These are phyloP conservation scores for Phortica okadai DNA, from an alignment of 2,888 invertebrate genomes.

Conservation along the genomic window DNA sequence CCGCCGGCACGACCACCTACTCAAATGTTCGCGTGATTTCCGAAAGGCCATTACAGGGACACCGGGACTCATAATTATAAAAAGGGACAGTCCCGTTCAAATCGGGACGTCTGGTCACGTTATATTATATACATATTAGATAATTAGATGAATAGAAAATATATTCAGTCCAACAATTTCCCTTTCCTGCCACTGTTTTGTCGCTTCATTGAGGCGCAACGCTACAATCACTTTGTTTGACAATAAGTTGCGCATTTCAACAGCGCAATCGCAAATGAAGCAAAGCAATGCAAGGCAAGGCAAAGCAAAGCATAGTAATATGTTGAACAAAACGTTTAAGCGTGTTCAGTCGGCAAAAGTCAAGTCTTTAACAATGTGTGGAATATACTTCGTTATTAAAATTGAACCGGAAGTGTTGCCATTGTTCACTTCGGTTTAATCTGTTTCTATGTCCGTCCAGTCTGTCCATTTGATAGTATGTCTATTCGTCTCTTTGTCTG, in stretches of 20 bases:
- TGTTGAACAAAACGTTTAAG: no score
- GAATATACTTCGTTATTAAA: slow-evolving; percentile 44
- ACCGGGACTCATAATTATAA: no score
- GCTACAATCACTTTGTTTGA: slow-evolving; percentile 56
- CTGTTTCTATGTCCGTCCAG: neutral
- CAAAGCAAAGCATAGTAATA: slow-evolving; percentile 19
- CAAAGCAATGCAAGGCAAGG: slow-evolving; percentile 21
- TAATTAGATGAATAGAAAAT: neutral
- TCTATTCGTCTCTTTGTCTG: neutral
- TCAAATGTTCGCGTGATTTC: no score
- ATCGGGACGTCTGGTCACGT: slow-evolving; percentile 27
- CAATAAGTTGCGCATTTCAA: slow-evolving; percentile 46
- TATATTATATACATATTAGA: slow-evolving; percentile 34
- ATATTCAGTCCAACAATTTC: neutral
- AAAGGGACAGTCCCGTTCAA: neutral
- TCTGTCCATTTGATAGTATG: neutral
- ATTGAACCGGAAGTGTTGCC: slow-evolving; percentile 57
- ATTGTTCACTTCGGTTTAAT: slow-evolving; percentile 32
- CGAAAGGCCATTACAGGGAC: no score
- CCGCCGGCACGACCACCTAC: no score
- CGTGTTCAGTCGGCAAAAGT: no score
- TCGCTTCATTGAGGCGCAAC: slow-evolving; percentile 28
- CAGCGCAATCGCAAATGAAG: slow-evolving; percentile 46
- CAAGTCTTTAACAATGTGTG: slow-evolving; percentile 35
- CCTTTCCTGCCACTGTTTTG: slow-evolving; percentile 17